Evolutionary conservation across 1,140 invertebrate genomes (phyloP).

Genomic region (Saccostrea glomerata): DNA sequence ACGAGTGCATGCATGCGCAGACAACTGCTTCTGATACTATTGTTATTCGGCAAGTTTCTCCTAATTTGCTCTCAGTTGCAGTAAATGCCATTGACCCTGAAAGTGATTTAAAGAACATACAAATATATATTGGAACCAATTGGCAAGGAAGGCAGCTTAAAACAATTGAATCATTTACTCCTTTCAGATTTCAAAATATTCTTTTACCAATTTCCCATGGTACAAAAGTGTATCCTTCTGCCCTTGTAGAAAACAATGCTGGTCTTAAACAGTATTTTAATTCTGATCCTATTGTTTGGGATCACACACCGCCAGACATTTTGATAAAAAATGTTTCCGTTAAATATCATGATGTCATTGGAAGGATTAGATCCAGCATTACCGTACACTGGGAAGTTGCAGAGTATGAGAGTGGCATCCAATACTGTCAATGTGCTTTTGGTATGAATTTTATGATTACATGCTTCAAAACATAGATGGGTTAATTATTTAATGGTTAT

Average conservation of each 20-base stretch:
- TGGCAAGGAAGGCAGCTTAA: conserved; percentile 48
- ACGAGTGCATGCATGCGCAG: not conserved
- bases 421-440: conserved; percentile 45
- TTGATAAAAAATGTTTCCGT: conserved; percentile 16
- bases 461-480: not conserved
- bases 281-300: conserved; percentile 48
- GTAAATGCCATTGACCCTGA: conserved; percentile 52
- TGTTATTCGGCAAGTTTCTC: conserved; percentile 50
- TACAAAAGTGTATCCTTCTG: conserved; percentile 43
- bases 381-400: conserved; percentile 44
- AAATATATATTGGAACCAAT: conserved; percentile 56
- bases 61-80: conserved; percentile 46
- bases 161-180: conserved; percentile 21
- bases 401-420: conserved; percentile 56
- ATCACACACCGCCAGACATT: conserved; percentile 55
- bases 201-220: conserved; percentile 51
- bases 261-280: conserved; percentile 48
- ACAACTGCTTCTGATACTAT: not conserved
- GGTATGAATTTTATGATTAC: conserved; percentile 17
- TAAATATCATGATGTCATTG: conserved; percentile 27
- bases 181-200: conserved; percentile 42
- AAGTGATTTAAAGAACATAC: conserved; percentile 46
- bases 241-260: conserved; percentile 51
- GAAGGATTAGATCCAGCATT: not conserved
- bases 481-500: too few species aligned